Evolutionary conservation across 1,140 invertebrate genomes (phyloP).

Genomic region (Probaryconus sp.): DNA sequence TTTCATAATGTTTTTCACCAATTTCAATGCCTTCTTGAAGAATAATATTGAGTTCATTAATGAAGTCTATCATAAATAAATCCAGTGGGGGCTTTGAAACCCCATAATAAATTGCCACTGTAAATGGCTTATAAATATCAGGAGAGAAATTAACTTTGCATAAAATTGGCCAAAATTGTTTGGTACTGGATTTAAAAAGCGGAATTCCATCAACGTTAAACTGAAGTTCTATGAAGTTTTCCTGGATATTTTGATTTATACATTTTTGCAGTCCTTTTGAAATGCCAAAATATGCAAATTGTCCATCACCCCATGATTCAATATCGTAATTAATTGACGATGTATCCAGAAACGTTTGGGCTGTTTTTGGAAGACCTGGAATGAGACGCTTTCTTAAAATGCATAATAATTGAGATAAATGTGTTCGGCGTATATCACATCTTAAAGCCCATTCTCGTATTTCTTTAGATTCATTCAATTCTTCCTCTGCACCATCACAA

Average conservation of each 20-base stretch:
- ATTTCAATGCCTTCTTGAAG: background rate
- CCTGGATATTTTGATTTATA: background rate
- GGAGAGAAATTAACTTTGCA: constrained; percentile 6
- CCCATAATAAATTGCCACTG: constrained; percentile 20
- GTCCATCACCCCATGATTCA: constrained; percentile 3
- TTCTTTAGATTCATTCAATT: constrained; percentile 11
- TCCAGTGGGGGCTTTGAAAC: constrained; percentile 16
- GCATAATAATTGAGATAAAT: constrained; percentile 14
- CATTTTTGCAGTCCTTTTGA: background rate
- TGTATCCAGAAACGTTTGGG: constrained; percentile 6
- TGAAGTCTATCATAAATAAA: constrained; percentile 20
- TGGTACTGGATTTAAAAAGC: constrained; percentile 22
- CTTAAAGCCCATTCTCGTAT: constrained; percentile 23
- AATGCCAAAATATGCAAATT: constrained; percentile 11
- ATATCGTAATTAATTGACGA: constrained; percentile 13
- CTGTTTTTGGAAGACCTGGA: constrained; percentile 18
- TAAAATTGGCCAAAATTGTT: constrained; percentile 25
- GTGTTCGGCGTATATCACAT: constrained; percentile 8
- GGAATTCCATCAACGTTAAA: constrained; percentile 11
- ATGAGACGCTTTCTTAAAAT: constrained; percentile 18
- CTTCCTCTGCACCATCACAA: background rate
- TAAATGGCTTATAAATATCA: constrained; percentile 10
- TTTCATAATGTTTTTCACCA: background rate
- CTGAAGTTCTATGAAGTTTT: background rate
- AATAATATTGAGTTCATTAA: constrained; percentile 6